Conservation (phyloP, 2,113 vertebrate genomes). For the Osmerus eperlanus region DNA sequence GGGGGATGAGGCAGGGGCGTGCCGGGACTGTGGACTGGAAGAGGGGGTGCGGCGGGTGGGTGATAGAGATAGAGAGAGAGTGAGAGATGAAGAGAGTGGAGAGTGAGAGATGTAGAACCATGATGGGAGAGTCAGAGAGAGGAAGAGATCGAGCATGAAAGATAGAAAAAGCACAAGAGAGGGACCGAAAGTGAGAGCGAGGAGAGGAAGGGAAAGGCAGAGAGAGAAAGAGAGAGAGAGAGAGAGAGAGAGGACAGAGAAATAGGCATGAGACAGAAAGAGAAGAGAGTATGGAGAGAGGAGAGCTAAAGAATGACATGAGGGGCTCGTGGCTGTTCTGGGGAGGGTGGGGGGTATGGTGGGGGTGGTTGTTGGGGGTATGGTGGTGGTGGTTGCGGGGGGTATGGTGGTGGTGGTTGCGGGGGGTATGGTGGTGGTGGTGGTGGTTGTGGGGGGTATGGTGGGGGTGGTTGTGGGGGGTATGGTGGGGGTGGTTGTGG, state of each 20-base stretch:
- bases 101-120: background rate
- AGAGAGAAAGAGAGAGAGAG: background rate
- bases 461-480: too few species aligned
- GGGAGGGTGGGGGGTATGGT: too few species aligned
- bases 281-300: background rate
- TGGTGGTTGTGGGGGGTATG: too few species aligned
- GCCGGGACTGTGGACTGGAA: too few species aligned
- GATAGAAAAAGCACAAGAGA: background rate
- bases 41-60: too few species aligned
- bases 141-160: background rate
- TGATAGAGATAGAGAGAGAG: background rate
- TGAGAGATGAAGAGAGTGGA: background rate
- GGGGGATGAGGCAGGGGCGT: too few species aligned
- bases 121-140: background rate
- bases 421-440: too few species aligned
- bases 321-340: too few species aligned
- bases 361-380: too few species aligned
- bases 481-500: too few species aligned
- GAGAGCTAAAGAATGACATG: too few species aligned
- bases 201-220: conserved; percentile 3
- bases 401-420: too few species aligned
- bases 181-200: background rate
- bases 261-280: background rate
- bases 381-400: background rate
- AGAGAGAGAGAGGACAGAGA: background rate